phyloP scores from a whole-genome alignment of 2,888 invertebrate species.

The Leptinotarsa tumamoca region DNA sequence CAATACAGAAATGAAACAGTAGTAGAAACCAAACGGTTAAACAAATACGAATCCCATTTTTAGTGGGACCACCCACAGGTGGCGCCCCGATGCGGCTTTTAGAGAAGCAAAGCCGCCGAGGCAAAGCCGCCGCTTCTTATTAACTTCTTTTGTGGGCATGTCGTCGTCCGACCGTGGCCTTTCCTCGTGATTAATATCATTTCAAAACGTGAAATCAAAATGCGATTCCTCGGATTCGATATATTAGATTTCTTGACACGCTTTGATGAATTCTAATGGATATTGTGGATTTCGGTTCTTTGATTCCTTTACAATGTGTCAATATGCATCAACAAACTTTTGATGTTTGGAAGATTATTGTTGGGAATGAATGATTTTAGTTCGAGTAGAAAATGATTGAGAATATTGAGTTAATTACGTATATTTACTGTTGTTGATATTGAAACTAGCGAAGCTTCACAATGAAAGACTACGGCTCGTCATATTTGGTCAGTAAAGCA shows the following conservation, averaged over 20 bases:
- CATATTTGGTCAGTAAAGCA: too few species aligned
- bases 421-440: too few species aligned
- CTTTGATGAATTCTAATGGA: constrained; percentile 29
- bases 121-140: constrained; percentile 54
- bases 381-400: not conserved
- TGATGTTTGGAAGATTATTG: not conserved
- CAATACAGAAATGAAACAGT: constrained; percentile 28
- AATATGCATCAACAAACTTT: not conserved
- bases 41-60: constrained; percentile 38
- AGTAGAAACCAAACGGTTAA: constrained; percentile 27
- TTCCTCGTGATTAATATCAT: constrained; percentile 54
- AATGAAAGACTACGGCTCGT: too few species aligned
- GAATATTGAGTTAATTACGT: too few species aligned
- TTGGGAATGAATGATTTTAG: not conserved
- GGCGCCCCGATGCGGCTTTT: constrained; percentile 51
- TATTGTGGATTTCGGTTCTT: constrained; percentile 8
- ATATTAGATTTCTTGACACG: constrained; percentile 33
- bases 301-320: not conserved
- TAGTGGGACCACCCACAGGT: constrained; percentile 52
- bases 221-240: constrained; percentile 33
- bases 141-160: constrained; percentile 58
- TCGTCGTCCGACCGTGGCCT: constrained; percentile 50
- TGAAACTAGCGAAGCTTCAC: too few species aligned
- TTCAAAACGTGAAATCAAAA: constrained; percentile 42
- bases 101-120: constrained; percentile 42